Base-by-base conservation (phyloP, 2,797 vertebrate species). In the Acrocephalus scirpaceus region DNA sequence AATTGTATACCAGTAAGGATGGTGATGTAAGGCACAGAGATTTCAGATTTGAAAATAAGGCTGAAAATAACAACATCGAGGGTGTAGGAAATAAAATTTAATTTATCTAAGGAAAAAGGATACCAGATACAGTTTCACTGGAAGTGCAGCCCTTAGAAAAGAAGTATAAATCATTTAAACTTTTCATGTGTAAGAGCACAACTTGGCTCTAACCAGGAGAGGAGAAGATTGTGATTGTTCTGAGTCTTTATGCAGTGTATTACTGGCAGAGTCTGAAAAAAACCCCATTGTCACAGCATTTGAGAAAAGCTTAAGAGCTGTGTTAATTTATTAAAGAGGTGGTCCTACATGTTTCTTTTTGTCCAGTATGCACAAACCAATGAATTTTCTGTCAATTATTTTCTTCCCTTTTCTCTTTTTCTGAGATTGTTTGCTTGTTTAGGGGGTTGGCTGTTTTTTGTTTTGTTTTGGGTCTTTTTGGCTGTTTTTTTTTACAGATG, bases 341-440 rank as follows among this genome's bases (percentile, higher is more conserved):
- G 5, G 6, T 85, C 26, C 11, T 38, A 18, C 10, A 29, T 50
- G 8, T 38, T 84, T 88, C 3, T 66, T 54, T 56, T 86, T 48
- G 16, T 32, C 23, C 10, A 57, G 18, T 13, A 71, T 65, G 38
- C 5, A 54, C 17, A 88, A 48, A 67, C 3, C 0, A 0, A 23
- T 16, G 4, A 67, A 22, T 36, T 38, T 26, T 71, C 32, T 67
- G 32, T 13, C 3, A 21, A 11, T 27, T 44, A 10, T 54, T 66
- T 47, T 19, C 2, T 14, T 60, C 47, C 1, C 0, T 32, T 70
- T 80, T 64, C 2, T 79, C 6, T 74, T 62, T 78, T 64, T n/a
- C 15, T 40, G n/a, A 53, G 5, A 25, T 47, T 76, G 13, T 30
- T 83, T 62, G 7, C 13, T 58, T 69, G 11, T 19, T 47, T 48